Evolutionary conservation across 2,888 invertebrate genomes (phyloP).

Genomic region (Drosophila vallismaia): DNA sequence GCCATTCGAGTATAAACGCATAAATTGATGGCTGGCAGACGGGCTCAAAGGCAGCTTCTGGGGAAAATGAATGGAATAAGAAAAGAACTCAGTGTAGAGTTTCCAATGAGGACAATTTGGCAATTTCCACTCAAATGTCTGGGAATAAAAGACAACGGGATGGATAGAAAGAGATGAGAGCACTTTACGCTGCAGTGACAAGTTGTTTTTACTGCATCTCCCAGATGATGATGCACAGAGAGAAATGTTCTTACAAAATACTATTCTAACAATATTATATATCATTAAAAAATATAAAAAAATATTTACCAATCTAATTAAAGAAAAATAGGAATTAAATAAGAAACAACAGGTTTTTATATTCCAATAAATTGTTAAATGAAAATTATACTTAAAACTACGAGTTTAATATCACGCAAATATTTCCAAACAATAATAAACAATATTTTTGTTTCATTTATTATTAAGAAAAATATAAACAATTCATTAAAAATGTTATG

Average conservation of each 20-base stretch:
- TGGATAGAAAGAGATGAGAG: background rate
- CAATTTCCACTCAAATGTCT: conserved; percentile 16
- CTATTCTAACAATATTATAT: too few relatives aligned
- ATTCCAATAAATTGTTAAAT: too few relatives aligned
- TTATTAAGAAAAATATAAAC: too few relatives aligned
- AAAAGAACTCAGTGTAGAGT: conserved; percentile 6
- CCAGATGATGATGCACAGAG: background rate
- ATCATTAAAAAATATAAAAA: too few relatives aligned
- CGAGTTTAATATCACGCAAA: too few relatives aligned
- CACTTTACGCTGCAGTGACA: conserved; percentile 19
- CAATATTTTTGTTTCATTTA: too few relatives aligned
- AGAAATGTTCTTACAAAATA: background rate
- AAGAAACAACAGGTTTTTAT: too few relatives aligned
- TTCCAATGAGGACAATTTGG: conserved; percentile 2
- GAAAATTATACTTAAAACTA: too few relatives aligned
- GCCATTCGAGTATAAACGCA: conserved; percentile 18
- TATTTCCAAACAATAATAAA: too few relatives aligned
- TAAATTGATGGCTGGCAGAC: conserved; percentile 23
- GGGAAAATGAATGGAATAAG: background rate
- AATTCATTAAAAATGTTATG: too few relatives aligned
- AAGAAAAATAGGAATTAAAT: too few relatives aligned
- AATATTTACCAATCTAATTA: too few relatives aligned
- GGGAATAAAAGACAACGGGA: background rate
- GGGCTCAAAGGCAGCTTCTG: conserved; percentile 11
- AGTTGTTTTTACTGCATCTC: conserved; percentile 11